A percentile compares a stretch with the other conserved stretches of the same genome.
phyloP scores from a whole-genome alignment of 2,113 vertebrate genomes.

The Macaca nemestrina region DNA sequence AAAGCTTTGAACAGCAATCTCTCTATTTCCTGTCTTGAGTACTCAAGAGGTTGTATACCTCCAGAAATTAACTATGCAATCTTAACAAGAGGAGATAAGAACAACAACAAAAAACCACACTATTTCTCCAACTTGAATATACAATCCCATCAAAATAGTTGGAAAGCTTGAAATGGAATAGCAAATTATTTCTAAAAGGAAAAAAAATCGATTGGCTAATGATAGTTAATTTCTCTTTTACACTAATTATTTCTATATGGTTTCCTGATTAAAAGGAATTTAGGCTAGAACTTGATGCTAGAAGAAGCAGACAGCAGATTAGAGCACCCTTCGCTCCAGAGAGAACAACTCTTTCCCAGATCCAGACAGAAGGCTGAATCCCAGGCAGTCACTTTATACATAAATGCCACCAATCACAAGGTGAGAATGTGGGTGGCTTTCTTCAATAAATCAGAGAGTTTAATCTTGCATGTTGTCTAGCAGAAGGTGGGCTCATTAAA shows the following conservation, averaged over 20 bases:
- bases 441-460: background rate
- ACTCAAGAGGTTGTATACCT: constrained; percentile 10
- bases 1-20: constrained; percentile 24
- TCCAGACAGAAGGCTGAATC: background rate
- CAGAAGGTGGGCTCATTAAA: background rate
- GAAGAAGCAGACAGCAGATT: background rate
- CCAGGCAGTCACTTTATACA: background rate
- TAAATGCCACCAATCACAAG: background rate
- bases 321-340: background rate
- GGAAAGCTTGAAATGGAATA: constrained; percentile 74
- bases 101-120: background rate
- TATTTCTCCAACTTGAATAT: background rate
- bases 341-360: background rate
- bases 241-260: constrained; percentile 53
- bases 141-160: constrained; percentile 60
- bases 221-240: constrained; percentile 40
- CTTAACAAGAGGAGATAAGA: constrained; percentile 45
- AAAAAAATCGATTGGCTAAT: background rate
- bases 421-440: background rate
- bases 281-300: constrained; percentile 4
- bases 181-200: constrained; percentile 52
- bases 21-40: background rate
- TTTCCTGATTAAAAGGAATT: constrained; percentile 30
- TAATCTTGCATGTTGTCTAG: background rate
- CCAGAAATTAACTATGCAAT: constrained; percentile 31